Evolutionary conservation across 2,888 invertebrate genomes (phyloP).

Genomic region (Rhagophthalmus giganteus): DNA sequence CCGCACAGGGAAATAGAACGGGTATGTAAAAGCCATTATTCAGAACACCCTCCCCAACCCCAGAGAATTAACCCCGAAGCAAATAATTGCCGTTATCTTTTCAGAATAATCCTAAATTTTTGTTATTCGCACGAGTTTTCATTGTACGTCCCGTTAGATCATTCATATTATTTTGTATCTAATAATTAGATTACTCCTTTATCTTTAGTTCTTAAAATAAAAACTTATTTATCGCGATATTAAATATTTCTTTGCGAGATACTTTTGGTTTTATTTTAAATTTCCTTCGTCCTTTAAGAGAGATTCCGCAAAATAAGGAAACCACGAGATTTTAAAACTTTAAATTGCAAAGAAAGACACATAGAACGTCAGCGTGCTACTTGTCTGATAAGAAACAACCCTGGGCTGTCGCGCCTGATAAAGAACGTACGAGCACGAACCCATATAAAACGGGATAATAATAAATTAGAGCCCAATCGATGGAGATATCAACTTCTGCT

Average conservation of each 20-base stretch:
- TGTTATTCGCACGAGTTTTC: conserved; percentile 5
- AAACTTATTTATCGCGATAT: too few relatives aligned
- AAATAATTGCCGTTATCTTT: conserved; percentile 30
- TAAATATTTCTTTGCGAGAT: too few relatives aligned
- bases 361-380: conserved; percentile 29
- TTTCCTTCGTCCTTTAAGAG: too few relatives aligned
- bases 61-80: conserved; percentile 24
- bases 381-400: conserved; percentile 35
- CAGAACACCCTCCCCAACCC: conserved; percentile 24
- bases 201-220: too few relatives aligned
- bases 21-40: conserved; percentile 37
- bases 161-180: too few relatives aligned
- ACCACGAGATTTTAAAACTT: conserved; percentile 34
- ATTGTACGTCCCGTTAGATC: neutral
- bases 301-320: conserved; percentile 26
- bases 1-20: conserved; percentile 35
- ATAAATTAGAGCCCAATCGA: conserved; percentile 36
- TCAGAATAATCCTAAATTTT: conserved; percentile 7
- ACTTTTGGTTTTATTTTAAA: too few relatives aligned
- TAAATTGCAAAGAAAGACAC: conserved; percentile 36
- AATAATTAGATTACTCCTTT: too few relatives aligned
- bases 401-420: conserved; percentile 29
- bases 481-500: conserved; percentile 37
- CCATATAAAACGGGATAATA: conserved; percentile 38
- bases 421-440: conserved; percentile 29